These are phyloP conservation scores for Amazona guildingii DNA, from an alignment of 2,113 vertebrate species.

Conservation along the genomic window DNA sequence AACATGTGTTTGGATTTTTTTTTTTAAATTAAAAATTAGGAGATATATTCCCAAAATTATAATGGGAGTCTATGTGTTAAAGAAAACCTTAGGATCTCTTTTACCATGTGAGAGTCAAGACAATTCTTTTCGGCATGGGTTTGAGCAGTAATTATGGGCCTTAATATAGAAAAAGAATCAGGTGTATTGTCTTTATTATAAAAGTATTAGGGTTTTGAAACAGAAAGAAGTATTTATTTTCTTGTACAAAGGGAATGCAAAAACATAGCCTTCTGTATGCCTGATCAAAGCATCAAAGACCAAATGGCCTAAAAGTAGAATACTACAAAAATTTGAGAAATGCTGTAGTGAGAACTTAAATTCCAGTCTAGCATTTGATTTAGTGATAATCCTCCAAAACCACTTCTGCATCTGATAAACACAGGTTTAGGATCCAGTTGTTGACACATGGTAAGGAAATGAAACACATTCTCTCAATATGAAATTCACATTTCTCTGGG, in stretches of 20 bases:
- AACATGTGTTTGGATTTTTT: neutral
- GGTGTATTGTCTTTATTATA: neutral
- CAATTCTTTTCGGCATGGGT: neutral
- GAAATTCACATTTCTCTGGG: slow-evolving; percentile 52
- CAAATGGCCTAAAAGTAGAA: neutral
- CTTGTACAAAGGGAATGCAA: neutral
- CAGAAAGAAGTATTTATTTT: neutral
- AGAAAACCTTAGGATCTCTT: neutral
- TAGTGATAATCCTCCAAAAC: slow-evolving; percentile 57
- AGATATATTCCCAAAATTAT: neutral
- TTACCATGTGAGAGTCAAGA: neutral
- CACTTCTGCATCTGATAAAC: slow-evolving; percentile 55
- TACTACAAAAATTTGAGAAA: neutral
- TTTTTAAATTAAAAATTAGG: neutral
- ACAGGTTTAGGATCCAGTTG: slow-evolving; percentile 44
- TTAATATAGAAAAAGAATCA: neutral
- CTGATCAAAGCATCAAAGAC: slow-evolving; percentile 28
- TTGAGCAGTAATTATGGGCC: neutral
- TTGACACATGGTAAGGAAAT: slow-evolving; percentile 65
- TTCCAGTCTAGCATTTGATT: slow-evolving; percentile 36
- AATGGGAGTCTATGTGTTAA: neutral
- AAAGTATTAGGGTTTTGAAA: neutral
- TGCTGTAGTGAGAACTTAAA: neutral
- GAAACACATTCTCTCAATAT: slow-evolving; percentile 63
- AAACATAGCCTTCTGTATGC: neutral